A percentile compares a stretch with the other conserved stretches of the same genome.
phyloP scores from a whole-genome alignment of 2,113 vertebrate genomes.

The Sinocyclocheilus anophthalmus region DNA sequence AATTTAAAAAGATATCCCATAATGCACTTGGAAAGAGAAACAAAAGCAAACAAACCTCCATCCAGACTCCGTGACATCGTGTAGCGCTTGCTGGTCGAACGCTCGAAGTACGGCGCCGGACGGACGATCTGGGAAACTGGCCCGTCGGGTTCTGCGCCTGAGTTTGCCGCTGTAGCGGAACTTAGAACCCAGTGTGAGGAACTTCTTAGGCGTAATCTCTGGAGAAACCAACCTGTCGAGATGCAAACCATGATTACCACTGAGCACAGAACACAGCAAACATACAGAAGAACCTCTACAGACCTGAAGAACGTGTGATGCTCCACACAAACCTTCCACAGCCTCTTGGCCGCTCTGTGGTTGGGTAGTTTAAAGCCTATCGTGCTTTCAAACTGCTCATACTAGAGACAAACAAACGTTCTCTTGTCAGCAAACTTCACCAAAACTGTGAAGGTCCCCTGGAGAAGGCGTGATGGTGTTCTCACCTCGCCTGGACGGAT shows the following conservation, averaged over 20 bases:
- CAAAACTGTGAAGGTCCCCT: background rate
- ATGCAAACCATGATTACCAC: background rate
- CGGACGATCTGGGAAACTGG: constrained; percentile 92
- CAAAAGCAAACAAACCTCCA: constrained; percentile 81
- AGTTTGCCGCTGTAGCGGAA: constrained; percentile 95
- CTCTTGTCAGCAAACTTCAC: background rate
- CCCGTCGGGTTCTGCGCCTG: constrained; percentile 93
- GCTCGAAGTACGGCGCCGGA: constrained; percentile 89
- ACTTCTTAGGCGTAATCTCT: constrained; percentile 94
- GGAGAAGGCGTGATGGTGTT: constrained; percentile 7
- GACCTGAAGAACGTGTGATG: constrained; percentile 96
- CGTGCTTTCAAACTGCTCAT: constrained; percentile 98
- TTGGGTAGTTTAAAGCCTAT: constrained; percentile 97
- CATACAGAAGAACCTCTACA: background rate
- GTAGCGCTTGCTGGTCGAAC: constrained; percentile 93
- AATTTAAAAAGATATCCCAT: too few relatives aligned
- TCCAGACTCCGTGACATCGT: constrained; percentile 97
- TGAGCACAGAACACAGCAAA: background rate
- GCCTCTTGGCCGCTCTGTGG: constrained; percentile 92
- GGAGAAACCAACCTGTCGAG: constrained; percentile 84
- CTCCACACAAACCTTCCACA: constrained; percentile 99
- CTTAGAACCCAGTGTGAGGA: constrained; percentile 93
- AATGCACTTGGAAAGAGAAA: background rate
- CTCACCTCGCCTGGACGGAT: constrained; percentile 94
- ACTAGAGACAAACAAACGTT: constrained; percentile 76